A percentile compares a stretch with the other conserved stretches of the same genome.
Conservation (phyloP, 1,140 invertebrate genomes). For the Caenorhabditis inopinata region DNA sequence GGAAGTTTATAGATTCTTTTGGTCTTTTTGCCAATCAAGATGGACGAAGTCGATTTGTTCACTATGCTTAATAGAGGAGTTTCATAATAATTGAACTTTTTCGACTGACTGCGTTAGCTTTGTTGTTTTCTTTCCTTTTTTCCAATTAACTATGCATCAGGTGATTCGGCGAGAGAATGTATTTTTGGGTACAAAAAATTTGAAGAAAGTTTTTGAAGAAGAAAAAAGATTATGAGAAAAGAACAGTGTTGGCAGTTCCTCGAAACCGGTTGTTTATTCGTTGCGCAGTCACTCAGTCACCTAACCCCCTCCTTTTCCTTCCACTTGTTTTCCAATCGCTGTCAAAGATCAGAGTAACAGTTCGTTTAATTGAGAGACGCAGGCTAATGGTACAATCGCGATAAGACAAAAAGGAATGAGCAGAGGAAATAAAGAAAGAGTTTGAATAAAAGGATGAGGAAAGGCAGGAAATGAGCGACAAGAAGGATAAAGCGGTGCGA, state of each 20-base stretch:
- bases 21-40: too few relatives aligned
- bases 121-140: too few relatives aligned
- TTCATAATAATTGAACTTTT: too few relatives aligned
- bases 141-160: too few relatives aligned
- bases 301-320: not conserved
- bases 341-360: not conserved
- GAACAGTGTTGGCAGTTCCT: not conserved
- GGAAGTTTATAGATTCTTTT: too few relatives aligned
- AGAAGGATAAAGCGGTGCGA: too few relatives aligned
- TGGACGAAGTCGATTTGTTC: too few relatives aligned
- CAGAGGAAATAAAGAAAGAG: not conserved
- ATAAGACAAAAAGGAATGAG: not conserved
- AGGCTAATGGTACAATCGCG: not conserved
- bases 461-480: not conserved
- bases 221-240: not conserved
- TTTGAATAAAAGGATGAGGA: too few relatives aligned
- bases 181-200: not conserved
- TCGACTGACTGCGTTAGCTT: too few relatives aligned
- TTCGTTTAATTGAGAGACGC: not conserved
- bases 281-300: not conserved
- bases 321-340: not conserved
- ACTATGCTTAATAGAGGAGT: too few relatives aligned
- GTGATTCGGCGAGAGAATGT: too few relatives aligned
- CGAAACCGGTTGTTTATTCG: conserved; percentile 30
- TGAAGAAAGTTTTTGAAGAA: not conserved